phyloP scores from a whole-genome alignment of 2,797 vertebrate species.

The Amblyraja radiata region DNA sequence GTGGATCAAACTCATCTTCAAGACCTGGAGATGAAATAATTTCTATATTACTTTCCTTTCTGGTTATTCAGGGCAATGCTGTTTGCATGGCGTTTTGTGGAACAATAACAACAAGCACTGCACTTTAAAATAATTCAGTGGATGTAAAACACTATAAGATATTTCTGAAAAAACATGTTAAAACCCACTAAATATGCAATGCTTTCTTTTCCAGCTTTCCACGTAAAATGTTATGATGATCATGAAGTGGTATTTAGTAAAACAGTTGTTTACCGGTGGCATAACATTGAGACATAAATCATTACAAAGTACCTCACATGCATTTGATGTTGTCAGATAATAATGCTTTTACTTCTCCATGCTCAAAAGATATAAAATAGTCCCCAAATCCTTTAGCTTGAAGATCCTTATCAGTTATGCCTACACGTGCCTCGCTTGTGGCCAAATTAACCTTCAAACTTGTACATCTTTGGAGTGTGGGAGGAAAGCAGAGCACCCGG shows the following conservation, averaged over 20 bases:
- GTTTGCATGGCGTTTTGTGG: not conserved
- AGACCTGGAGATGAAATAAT: not conserved
- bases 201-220: not conserved
- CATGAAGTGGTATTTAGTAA: not conserved
- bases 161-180: conserved; percentile 1
- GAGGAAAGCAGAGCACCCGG: too few species aligned
- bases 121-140: not conserved
- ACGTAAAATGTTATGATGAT: not conserved
- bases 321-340: not conserved
- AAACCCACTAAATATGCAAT: not conserved
- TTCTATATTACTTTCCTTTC: not conserved
- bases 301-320: not conserved
- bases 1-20: not conserved
- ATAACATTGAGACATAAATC: not conserved
- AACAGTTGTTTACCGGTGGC: not conserved
- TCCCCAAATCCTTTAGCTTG: not conserved
- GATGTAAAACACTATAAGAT: not conserved
- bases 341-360: not conserved
- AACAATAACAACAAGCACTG: not conserved
- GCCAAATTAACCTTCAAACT: too few species aligned
- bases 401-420: not conserved
- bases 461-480: too few species aligned
- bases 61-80: not conserved
- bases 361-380: not conserved
- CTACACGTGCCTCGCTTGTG: not conserved